Percentiles rank a stretch among this genome's conserved stretches.
Conservation (phyloP, 2,888 invertebrate genomes). For the Sericinus montela region DNA sequence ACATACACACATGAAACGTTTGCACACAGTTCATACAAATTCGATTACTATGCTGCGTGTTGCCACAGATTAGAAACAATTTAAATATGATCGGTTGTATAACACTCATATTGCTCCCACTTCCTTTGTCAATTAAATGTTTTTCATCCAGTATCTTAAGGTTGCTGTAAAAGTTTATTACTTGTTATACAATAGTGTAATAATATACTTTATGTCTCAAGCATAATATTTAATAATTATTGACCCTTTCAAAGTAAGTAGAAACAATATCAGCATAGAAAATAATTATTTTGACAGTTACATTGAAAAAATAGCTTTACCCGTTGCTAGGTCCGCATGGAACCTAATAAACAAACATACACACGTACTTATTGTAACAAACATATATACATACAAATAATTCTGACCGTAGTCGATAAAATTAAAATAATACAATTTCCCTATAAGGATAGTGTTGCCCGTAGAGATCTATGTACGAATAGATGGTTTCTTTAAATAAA, state of each 20-base stretch:
- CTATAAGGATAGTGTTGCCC: constrained; percentile 20
- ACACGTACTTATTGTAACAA: background rate
- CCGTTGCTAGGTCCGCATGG: background rate
- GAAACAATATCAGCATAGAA: background rate
- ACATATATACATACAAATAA: background rate
- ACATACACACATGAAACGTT: constrained; percentile 9
- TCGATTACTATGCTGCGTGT: background rate
- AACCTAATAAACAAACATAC: background rate
- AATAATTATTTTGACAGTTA: background rate
- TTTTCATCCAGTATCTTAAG: no score
- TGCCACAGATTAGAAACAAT: background rate
- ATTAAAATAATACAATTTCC: no score
- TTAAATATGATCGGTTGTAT: background rate
- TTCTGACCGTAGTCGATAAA: background rate
- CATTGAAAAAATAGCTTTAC: background rate
- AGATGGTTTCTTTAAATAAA: no score
- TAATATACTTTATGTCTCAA: no score
- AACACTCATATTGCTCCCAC: background rate
- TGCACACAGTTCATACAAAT: background rate
- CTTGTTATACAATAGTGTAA: no score
- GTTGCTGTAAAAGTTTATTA: no score
- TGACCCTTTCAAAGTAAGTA: background rate
- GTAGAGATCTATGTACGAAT: no score
- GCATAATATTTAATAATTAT: no score
- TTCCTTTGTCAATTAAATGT: background rate